These are phyloP conservation scores for Danaus chrysippus DNA, from an alignment of 2,888 invertebrate genomes.

Conservation along the genomic window DNA sequence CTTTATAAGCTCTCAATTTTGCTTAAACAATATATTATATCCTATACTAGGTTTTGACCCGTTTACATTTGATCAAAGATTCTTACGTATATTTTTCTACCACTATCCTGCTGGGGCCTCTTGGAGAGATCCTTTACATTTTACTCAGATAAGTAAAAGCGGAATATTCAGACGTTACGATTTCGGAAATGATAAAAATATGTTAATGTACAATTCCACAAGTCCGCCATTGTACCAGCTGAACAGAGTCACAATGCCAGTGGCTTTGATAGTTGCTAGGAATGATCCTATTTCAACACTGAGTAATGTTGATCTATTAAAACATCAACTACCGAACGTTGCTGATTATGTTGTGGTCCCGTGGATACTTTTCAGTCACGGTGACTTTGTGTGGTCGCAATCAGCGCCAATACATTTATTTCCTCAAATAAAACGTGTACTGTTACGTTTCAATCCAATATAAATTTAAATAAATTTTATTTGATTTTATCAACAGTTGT, in stretches of 20 bases:
- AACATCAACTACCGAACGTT: constrained; percentile 40
- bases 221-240: constrained; percentile 45
- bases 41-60: constrained; percentile 31
- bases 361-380: constrained; percentile 36
- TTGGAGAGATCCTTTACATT: constrained; percentile 42
- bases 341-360: constrained; percentile 8
- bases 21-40: constrained; percentile 26
- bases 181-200: constrained; percentile 40
- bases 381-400: constrained; percentile 39
- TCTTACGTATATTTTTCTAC: constrained; percentile 34
- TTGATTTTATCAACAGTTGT: neutral
- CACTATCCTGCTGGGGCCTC: constrained; percentile 46
- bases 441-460: neutral
- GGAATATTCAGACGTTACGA: constrained; percentile 43
- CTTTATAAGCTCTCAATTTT: constrained; percentile 25
- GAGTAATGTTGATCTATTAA: constrained; percentile 37
- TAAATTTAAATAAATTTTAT: neutral
- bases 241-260: constrained; percentile 39
- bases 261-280: constrained; percentile 38
- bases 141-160: constrained; percentile 36
- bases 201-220: constrained; percentile 35
- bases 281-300: constrained; percentile 44
- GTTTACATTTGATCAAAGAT: constrained; percentile 40
- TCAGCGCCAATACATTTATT: constrained; percentile 12
- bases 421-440: constrained; percentile 5